Evolutionary conservation across 2,113 vertebrate species (phyloP).

Genomic region (Chascanopsetta lugubris): DNA sequence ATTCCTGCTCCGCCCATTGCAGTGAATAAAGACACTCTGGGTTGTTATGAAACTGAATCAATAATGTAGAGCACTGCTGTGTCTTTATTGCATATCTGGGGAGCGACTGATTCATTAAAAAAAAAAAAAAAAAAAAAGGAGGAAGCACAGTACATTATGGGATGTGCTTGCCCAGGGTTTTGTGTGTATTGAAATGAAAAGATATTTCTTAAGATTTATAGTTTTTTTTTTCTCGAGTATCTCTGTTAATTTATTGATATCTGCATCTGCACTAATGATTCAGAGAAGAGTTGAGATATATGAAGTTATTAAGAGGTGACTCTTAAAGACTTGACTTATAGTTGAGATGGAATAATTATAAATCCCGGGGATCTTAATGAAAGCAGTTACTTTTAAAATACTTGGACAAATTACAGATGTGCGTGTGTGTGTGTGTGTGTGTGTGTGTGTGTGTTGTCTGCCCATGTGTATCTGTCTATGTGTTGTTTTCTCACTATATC

Average conservation of each 20-base stretch:
- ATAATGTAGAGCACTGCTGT: constrained; percentile 72
- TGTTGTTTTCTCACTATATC: not conserved
- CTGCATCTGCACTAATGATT: constrained; percentile 43
- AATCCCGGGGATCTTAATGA: not conserved
- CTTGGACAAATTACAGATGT: constrained; percentile 8
- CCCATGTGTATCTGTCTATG: too few species aligned
- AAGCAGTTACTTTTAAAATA: constrained; percentile 2
- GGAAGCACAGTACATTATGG: constrained; percentile 56
- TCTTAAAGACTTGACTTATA: constrained; percentile 10
- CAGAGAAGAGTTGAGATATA: constrained; percentile 29
- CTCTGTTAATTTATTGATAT: constrained; percentile 54
- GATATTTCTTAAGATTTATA: constrained; percentile 39
- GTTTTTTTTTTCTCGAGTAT: constrained; percentile 51
- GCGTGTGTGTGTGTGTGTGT: constrained; percentile 4
- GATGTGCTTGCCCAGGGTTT: constrained; percentile 54
- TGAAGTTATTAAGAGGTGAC: constrained; percentile 43
- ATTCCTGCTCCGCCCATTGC: constrained; percentile 56
- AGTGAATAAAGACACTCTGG: constrained; percentile 68
- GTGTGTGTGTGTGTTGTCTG: constrained; percentile 4
- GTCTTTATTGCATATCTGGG: constrained; percentile 70
- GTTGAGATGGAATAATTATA: constrained; percentile 12
- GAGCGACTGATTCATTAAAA: constrained; percentile 58
- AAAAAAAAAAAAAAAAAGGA: too few species aligned
- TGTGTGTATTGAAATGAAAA: constrained; percentile 52
- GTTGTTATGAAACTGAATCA: constrained; percentile 75